Evolutionary conservation across 2,113 vertebrate genomes (phyloP).

Genomic region (Sardina pilchardus): DNA sequence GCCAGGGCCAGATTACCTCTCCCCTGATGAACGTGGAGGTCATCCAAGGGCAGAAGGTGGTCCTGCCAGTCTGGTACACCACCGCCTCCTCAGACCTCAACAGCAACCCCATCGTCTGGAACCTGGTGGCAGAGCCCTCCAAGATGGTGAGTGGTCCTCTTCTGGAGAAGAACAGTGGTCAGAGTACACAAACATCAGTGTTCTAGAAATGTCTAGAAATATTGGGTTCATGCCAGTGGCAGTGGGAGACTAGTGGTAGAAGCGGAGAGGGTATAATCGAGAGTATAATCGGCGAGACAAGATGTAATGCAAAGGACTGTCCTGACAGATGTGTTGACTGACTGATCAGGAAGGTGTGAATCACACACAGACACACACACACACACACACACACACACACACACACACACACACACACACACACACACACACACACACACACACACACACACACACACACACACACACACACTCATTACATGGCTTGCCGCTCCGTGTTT

Average conservation of each 20-base stretch:
- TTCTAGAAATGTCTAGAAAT: no score
- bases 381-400: conserved; percentile 11
- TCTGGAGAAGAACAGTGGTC: no score
- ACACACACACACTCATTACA: background rate
- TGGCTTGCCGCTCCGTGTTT: background rate
- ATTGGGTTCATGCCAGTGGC: no score
- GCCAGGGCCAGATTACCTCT: conserved; percentile 7
- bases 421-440: no score
- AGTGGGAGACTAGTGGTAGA: no score
- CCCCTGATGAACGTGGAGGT: conserved; percentile 44
- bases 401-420: no score
- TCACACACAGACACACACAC: no score
- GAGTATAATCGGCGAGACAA: no score
- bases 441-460: background rate
- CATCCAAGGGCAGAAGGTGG: conserved; percentile 60
- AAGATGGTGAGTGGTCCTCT: background rate
- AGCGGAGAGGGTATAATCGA: no score
- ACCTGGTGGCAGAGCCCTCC: background rate
- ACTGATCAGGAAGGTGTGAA: background rate
- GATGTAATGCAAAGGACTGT: background rate
- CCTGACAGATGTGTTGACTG: background rate
- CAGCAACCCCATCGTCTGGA: background rate
- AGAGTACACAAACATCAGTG: no score
- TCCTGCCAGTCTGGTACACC: conserved; percentile 69
- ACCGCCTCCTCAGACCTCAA: background rate